phyloP scores from a whole-genome alignment of 2,888 invertebrate species.

The Brenthis daphne region DNA sequence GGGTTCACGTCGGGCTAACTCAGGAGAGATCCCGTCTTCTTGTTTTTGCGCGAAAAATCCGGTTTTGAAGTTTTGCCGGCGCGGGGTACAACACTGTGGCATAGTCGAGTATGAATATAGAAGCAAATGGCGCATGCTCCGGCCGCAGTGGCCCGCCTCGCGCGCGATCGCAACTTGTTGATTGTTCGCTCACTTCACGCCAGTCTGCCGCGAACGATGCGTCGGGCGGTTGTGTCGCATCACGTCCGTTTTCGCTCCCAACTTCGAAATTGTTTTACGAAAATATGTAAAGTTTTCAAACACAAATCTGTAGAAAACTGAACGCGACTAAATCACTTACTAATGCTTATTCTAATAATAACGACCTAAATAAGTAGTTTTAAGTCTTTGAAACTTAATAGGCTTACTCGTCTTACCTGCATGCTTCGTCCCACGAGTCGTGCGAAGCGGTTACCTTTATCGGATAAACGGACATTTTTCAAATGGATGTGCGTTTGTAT shows the following conservation, averaged over 20 bases:
- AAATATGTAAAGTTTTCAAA: constrained; percentile 78
- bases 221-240: constrained; percentile 67
- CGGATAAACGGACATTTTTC: constrained; percentile 81
- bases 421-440: constrained; percentile 75
- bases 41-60: constrained; percentile 78
- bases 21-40: constrained; percentile 55
- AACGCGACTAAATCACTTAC: constrained; percentile 54
- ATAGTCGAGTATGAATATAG: constrained; percentile 68
- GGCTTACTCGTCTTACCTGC: constrained; percentile 79
- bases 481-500: constrained; percentile 79
- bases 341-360: constrained; percentile 63
- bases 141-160: constrained; percentile 65
- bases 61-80: constrained; percentile 57
- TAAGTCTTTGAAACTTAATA: constrained; percentile 77
- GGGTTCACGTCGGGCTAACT: constrained; percentile 41
- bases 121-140: constrained; percentile 72
- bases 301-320: constrained; percentile 61
- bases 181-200: constrained; percentile 78
- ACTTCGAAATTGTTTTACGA: constrained; percentile 79
- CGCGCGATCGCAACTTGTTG: constrained; percentile 77
- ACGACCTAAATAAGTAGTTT: constrained; percentile 66
- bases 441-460: constrained; percentile 75
- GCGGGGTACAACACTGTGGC: constrained; percentile 55
- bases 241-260: constrained; percentile 61
- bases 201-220: constrained; percentile 75